These are phyloP conservation scores for Platysteira castanea DNA, from an alignment of 2,113 vertebrate species.

Conservation along the genomic window DNA sequence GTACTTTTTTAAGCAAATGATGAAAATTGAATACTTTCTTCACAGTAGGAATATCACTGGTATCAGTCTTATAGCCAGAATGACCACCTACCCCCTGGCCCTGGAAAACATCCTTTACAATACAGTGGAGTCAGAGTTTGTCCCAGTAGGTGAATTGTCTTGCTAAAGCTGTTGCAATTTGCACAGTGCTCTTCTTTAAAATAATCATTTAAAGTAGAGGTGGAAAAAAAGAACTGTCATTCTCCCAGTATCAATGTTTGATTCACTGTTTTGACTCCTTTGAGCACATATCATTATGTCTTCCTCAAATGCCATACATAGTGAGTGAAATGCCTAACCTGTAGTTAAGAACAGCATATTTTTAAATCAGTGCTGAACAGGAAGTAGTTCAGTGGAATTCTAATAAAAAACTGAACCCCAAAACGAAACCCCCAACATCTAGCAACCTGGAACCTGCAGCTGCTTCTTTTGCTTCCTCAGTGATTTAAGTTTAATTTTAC, in stretches of 20 bases:
- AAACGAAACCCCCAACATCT: neutral
- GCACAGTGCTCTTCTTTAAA: neutral
- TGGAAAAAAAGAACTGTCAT: neutral
- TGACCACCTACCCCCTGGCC: neutral
- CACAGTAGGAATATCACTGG: constrained; percentile 1
- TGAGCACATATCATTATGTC: neutral
- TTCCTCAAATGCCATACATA: neutral
- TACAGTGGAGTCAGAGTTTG: neutral
- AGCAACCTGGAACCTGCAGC: constrained; percentile 55
- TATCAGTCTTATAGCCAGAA: neutral
- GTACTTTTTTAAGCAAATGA: constrained; percentile 56
- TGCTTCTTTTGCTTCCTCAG: constrained; percentile 51
- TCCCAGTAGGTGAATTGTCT: neutral
- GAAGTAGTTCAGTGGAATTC: neutral
- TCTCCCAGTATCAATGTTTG: neutral
- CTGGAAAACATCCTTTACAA: neutral
- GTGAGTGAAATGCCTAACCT: neutral
- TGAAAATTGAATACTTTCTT: constrained; percentile 23
- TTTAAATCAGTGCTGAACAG: neutral
- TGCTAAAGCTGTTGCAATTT: neutral
- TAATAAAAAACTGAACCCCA: neutral
- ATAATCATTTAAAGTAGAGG: neutral
- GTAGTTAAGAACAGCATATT: neutral
- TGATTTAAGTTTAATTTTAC: constrained; percentile 50
- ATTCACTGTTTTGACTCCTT: constrained; percentile 55